phyloP scores from a whole-genome alignment of 2,113 vertebrate genomes.

The Tragelaphus strepsiceros region DNA sequence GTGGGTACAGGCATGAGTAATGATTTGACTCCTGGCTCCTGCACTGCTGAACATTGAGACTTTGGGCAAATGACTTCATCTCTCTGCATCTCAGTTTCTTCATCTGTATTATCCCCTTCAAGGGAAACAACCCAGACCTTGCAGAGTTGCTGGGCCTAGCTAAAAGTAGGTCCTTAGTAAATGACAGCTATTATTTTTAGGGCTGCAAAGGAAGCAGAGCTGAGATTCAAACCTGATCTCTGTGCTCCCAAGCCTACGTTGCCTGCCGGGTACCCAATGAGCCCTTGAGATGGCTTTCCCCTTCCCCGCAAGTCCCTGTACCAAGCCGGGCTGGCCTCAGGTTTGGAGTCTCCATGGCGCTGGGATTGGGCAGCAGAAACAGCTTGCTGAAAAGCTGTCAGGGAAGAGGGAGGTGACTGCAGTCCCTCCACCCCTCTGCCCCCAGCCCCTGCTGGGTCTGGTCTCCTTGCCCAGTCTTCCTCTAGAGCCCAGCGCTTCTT shows the following conservation, averaged over 20 bases:
- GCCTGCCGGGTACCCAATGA: background rate
- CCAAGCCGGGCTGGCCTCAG: background rate
- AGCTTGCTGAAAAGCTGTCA: constrained; percentile 27
- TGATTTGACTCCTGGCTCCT: background rate
- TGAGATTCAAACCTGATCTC: constrained; percentile 2
- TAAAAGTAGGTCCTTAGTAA: constrained; percentile 3
- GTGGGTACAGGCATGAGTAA: background rate
- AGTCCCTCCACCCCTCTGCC: background rate
- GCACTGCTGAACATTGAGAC: background rate
- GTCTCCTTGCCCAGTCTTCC: background rate
- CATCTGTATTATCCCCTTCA: background rate
- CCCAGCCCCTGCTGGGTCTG: background rate
- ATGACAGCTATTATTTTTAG: constrained; percentile 38
- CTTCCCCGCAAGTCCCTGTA: background rate
- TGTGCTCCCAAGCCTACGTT: background rate
- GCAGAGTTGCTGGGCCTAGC: background rate
- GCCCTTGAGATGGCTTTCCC: background rate
- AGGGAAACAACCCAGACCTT: background rate
- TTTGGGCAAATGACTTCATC: background rate
- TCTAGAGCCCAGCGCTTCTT: background rate
- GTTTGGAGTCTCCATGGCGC: background rate
- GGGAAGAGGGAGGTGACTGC: background rate
- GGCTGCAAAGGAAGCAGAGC: constrained; percentile 1
- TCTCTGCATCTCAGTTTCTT: constrained; percentile 15
- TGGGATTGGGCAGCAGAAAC: constrained; percentile 1